These are phyloP conservation scores for Melierax canorus DNA, from an alignment of 2,113 vertebrate genomes.

Conservation along the genomic window DNA sequence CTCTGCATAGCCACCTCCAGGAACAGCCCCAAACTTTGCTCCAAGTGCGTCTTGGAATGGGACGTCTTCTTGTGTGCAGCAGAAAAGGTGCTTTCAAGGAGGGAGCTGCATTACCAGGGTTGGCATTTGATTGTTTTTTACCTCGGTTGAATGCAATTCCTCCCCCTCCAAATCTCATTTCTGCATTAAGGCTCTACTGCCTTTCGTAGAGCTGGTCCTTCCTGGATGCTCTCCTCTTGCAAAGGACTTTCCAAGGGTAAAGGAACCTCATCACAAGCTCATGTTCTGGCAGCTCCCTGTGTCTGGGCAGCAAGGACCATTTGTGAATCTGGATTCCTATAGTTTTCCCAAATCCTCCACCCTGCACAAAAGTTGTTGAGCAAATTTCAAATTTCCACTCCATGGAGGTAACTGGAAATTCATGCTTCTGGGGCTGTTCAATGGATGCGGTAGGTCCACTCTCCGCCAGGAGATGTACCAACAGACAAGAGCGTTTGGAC, in stretches of 20 bases:
- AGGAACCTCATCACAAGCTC: not conserved
- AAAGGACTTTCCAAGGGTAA: not conserved
- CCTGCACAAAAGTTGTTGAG: not conserved
- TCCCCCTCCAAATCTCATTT: not conserved
- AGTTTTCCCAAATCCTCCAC: not conserved
- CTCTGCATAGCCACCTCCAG: not conserved
- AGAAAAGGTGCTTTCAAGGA: not conserved
- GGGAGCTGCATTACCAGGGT: not conserved
- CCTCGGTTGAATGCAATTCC: not conserved
- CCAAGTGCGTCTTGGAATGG: not conserved
- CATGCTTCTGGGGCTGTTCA: not conserved
- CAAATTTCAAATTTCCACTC: not conserved
- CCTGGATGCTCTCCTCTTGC: not conserved
- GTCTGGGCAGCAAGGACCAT: not conserved
- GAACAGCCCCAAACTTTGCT: not conserved
- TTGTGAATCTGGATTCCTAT: not conserved
- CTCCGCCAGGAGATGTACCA: not conserved
- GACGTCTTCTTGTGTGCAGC: not conserved
- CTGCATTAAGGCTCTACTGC: not conserved
- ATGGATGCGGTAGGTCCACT: not conserved
- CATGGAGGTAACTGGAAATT: not conserved
- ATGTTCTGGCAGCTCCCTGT: not conserved
- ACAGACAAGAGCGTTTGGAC: not conserved
- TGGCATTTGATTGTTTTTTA: not conserved
- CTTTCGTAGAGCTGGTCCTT: not conserved